phyloP scores from a whole-genome alignment of 2,113 vertebrate genomes.

The Notiomystis cincta region DNA sequence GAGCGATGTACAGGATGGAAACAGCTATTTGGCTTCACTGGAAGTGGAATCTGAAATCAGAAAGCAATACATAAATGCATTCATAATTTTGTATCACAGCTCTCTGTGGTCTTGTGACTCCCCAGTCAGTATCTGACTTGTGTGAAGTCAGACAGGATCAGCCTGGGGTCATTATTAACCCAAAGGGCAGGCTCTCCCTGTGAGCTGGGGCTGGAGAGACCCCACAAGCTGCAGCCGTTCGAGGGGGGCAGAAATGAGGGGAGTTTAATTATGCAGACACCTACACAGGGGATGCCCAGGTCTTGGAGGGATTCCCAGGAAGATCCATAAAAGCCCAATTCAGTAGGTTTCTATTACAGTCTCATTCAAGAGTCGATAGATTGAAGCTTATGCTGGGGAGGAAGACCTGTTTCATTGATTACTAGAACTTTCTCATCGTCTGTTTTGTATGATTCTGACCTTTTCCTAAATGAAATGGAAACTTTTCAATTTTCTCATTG shows the following conservation, averaged over 20 bases:
- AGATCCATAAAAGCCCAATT: neutral
- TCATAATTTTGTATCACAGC: neutral
- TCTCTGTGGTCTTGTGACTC: accelerated
- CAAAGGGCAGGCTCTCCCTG: neutral
- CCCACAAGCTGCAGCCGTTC: neutral
- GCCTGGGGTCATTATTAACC: neutral
- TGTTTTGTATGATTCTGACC: neutral
- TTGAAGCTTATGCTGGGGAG: neutral
- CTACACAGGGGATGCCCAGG: neutral
- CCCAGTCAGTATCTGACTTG: neutral
- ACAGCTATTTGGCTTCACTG: neutral
- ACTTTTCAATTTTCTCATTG: neutral
- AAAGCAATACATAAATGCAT: neutral
- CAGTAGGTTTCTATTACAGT: neutral
- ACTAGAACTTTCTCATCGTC: neutral
- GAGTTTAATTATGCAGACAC: neutral
- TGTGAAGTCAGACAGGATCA: neutral
- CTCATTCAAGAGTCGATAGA: neutral
- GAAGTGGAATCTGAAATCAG: neutral
- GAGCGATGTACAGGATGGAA: neutral
- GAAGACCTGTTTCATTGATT: neutral
- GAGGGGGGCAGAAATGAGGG: neutral
- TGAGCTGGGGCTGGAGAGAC: neutral
- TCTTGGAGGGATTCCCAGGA: neutral
- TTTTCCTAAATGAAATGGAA: slow-evolving; percentile 21